Percentiles rank a stretch among this genome's conserved stretches.
Evolutionary conservation across 2,113 vertebrate species (phyloP).

Genomic region (Rhodinocichla rosea): DNA sequence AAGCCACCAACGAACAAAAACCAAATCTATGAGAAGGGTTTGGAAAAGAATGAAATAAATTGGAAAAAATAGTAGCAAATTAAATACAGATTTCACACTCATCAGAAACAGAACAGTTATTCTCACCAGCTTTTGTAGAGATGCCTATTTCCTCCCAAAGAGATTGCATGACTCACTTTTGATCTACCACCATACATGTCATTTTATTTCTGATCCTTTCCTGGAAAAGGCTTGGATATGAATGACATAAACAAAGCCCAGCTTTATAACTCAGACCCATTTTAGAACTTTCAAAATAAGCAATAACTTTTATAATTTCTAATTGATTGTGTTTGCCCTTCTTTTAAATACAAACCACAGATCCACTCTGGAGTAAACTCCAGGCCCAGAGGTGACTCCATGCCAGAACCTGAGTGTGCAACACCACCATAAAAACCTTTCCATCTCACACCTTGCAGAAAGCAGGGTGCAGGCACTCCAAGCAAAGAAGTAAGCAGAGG

Average conservation of each 20-base stretch:
- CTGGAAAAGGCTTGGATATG: not conserved
- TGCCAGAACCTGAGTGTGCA: not conserved
- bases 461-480: not conserved
- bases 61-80: not conserved
- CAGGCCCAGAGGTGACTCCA: not conserved
- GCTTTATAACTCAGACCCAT: not conserved
- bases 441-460: not conserved
- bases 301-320: not conserved
- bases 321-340: not conserved
- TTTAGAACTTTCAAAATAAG: not conserved
- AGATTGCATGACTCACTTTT: not conserved
- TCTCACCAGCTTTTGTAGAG: not conserved
- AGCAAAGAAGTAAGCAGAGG: not conserved
- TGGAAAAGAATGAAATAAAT: not conserved
- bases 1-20: not conserved
- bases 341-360: not conserved
- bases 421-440: not conserved
- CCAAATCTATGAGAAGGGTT: not conserved
- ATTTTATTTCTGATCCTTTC: not conserved
- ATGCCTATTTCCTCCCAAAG: not conserved
- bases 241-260: not conserved
- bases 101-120: not conserved
- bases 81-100: not conserved
- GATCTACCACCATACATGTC: not conserved
- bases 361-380: not conserved